phyloP scores from a whole-genome alignment of 2,797 vertebrate genomes.

The Syngnathus rostellatus region DNA sequence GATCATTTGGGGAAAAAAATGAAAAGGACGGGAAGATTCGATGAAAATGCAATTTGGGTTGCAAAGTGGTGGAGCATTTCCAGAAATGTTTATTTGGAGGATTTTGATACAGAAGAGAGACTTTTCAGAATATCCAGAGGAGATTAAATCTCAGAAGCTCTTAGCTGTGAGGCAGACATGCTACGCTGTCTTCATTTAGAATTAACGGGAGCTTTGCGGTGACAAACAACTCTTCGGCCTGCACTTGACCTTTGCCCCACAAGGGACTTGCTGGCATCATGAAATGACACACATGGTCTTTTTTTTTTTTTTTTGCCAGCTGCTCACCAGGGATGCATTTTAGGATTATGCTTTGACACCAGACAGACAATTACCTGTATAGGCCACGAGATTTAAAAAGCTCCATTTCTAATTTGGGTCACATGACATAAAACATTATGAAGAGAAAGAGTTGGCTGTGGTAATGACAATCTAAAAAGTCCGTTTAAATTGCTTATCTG shows the following conservation, averaged over 20 bases:
- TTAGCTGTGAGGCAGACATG: too few relatives aligned
- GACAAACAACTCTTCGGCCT: too few relatives aligned
- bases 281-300: not conserved
- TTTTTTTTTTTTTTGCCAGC: constrained; percentile 45
- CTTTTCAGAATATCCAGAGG: too few relatives aligned
- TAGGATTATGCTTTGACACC: constrained; percentile 37
- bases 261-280: too few relatives aligned
- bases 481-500: constrained; percentile 53
- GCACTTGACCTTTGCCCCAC: too few relatives aligned
- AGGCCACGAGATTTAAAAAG: too few relatives aligned
- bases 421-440: constrained; percentile 13
- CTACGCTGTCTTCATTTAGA: not conserved
- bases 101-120: not conserved
- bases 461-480: constrained; percentile 24
- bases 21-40: not conserved
- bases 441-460: not conserved
- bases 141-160: too few relatives aligned
- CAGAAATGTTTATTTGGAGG: not conserved
- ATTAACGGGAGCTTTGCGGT: too few relatives aligned
- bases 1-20: not conserved
- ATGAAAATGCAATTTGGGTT: constrained; percentile 7
- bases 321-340: constrained; percentile 48
- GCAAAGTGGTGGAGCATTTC: constrained; percentile 51
- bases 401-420: not conserved
- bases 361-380: too few relatives aligned